Base-by-base conservation (phyloP, 2,888 invertebrate species). In the Diachrysia chrysitis region DNA sequence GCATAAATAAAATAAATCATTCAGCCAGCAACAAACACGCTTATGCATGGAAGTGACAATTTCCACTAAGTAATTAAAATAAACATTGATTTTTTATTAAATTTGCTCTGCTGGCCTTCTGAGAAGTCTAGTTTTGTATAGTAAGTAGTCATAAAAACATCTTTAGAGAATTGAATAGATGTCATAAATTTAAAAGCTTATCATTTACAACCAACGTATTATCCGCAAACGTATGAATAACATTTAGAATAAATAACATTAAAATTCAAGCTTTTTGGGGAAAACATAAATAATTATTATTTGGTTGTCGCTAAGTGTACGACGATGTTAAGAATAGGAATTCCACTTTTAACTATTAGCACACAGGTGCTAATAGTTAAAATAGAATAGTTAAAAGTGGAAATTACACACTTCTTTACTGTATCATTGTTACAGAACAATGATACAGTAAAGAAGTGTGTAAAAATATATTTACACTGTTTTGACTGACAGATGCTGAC, bases 1-100 rank as follows among this genome's bases (percentile, higher is more conserved):
- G 53, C 51, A 42, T 58, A 16, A 42, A 21, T 59, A 42, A 53
- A 16, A 62, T 64, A 57, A 57, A 66, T 73, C 46, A 76, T 66
- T 56, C 21, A 23, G 25, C 23, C 59, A 75, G 19, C 19, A 42
- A 42, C 7, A 51, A 12, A 21, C 14, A 51, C 62, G 46, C 59
- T 0, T 57, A 62, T 62, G 53, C 37, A 54, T 58, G 12, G 61
- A 55, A 65, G 29, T 64, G 64, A 58, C n/a, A 69, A 21, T 25
- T 21, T 57, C 10, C n/a, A 37, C n/a, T 37, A n/a, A 29, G 17
- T 10, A 32, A 32, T 57, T 17, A 57, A 57, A 37, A 57, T 21
- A 37, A 32, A 10, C 32, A 29, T 32, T 7, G 32, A 10, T 10
- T 7, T 32, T 32, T 29, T 29, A 29, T 29, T n/a, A n/a, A n/a